Evolutionary conservation across 2,888 invertebrate species (phyloP).

Genomic region (Torymus aiolomorphi): DNA sequence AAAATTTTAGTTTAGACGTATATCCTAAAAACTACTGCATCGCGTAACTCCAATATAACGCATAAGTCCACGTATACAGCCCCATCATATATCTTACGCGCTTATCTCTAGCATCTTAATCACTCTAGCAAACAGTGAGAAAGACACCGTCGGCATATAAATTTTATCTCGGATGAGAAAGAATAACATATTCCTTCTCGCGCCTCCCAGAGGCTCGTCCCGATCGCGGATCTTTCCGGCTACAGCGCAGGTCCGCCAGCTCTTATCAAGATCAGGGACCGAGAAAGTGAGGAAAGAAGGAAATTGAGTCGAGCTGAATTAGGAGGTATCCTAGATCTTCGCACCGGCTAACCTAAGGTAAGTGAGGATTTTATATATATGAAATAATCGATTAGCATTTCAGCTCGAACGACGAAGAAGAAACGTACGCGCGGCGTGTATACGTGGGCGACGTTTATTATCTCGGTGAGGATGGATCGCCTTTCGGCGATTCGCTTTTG

Average conservation of each 20-base stretch:
- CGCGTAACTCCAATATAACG: too few species aligned
- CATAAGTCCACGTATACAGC: too few species aligned
- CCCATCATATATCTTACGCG: too few species aligned
- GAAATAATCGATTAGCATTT: slow-evolving; percentile 38
- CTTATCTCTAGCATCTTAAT: too few species aligned
- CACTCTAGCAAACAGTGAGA: too few species aligned
- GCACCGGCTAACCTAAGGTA: background rate
- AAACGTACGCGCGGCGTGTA: background rate
- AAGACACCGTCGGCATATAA: too few species aligned
- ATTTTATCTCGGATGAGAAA: too few species aligned
- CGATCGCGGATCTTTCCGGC: slow-evolving; percentile 24
- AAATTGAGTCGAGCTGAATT: slow-evolving; percentile 19
- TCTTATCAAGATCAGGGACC: background rate
- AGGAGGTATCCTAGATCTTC: slow-evolving; percentile 28
- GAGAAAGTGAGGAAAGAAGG: background rate
- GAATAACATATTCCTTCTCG: too few species aligned
- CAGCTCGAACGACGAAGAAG: background rate
- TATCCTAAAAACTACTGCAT: too few species aligned
- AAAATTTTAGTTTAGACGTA: too few species aligned
- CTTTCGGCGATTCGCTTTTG: slow-evolving; percentile 26
- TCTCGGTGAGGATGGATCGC: slow-evolving; percentile 4
- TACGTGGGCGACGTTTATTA: background rate
- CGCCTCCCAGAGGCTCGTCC: background rate
- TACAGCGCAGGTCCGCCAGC: slow-evolving; percentile 7
- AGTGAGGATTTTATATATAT: slow-evolving; percentile 23